These are phyloP conservation scores for Catharus bicknelli DNA, from an alignment of 2,113 vertebrate species.

Conservation along the genomic window DNA sequence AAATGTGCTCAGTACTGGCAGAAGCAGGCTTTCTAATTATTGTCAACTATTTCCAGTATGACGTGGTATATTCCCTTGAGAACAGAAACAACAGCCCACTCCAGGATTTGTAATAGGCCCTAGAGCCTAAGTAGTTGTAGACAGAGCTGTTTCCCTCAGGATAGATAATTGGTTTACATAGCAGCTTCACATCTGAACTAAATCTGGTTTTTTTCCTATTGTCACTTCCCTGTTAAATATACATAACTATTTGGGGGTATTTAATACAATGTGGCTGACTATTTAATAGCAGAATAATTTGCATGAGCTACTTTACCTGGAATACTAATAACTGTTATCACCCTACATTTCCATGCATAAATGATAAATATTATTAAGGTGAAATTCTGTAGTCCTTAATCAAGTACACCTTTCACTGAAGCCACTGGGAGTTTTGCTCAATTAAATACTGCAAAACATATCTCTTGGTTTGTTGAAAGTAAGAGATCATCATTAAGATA, in stretches of 20 bases:
- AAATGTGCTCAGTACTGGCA: constrained; percentile 81
- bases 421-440: constrained; percentile 43
- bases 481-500: constrained; percentile 57
- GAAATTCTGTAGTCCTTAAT: constrained; percentile 54
- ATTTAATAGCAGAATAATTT: constrained; percentile 75
- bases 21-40: constrained; percentile 86
- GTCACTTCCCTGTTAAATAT: constrained; percentile 76
- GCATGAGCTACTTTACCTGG: constrained; percentile 69
- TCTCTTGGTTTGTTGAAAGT: constrained; percentile 63
- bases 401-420: constrained; percentile 48
- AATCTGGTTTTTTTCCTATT: constrained; percentile 75
- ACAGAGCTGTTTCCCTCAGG: constrained; percentile 81
- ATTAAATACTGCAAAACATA: constrained; percentile 43
- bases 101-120: constrained; percentile 83
- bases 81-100: constrained; percentile 80
- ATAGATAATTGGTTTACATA: constrained; percentile 86
- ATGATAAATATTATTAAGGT: constrained; percentile 70
- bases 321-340: constrained; percentile 71
- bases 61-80: constrained; percentile 84
- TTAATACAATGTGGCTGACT: constrained; percentile 69
- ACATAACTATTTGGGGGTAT: constrained; percentile 77
- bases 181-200: constrained; percentile 81
- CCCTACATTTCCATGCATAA: constrained; percentile 65
- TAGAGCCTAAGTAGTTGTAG: constrained; percentile 84
- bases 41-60: constrained; percentile 83